Conservation (phyloP, 2,888 invertebrate genomes). For the Amphiduros pacificus region DNA sequence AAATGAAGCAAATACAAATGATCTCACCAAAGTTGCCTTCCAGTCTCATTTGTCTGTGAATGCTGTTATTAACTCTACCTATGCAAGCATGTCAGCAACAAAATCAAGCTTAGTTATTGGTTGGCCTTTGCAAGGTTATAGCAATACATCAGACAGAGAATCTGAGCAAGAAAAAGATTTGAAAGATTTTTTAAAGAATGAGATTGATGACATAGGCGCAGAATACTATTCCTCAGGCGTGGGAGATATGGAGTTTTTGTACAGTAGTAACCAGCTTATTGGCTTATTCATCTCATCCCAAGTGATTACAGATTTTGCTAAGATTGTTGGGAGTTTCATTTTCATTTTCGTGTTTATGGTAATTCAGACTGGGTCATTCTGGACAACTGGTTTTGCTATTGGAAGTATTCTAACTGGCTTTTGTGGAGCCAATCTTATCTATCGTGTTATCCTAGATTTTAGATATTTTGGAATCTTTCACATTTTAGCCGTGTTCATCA, state of each 20-base stretch:
- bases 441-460: slow-evolving; percentile 24
- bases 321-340: slow-evolving; percentile 32
- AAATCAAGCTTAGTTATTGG: slow-evolving; percentile 16
- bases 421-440: slow-evolving; percentile 32
- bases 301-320: slow-evolving; percentile 27
- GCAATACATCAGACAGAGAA: slow-evolving; percentile 5
- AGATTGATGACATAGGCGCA: slow-evolving; percentile 8
- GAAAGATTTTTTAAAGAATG: slow-evolving; percentile 3
- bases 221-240: slow-evolving; percentile 15
- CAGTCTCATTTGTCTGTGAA: slow-evolving; percentile 18
- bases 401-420: slow-evolving; percentile 31
- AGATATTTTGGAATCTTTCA: slow-evolving; percentile 52
- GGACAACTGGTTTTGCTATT: slow-evolving; percentile 26
- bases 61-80: slow-evolving; percentile 9
- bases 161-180: slow-evolving; percentile 13
- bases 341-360: slow-evolving; percentile 34
- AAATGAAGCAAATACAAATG: slow-evolving; percentile 5
- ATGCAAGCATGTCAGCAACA: slow-evolving; percentile 11
- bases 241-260: slow-evolving; percentile 20
- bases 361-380: slow-evolving; percentile 34
- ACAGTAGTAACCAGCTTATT: slow-evolving; percentile 7
- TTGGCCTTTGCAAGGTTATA: slow-evolving; percentile 22
- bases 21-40: slow-evolving; percentile 11
- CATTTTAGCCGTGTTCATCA: slow-evolving; percentile 53
- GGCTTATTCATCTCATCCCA: slow-evolving; percentile 14